Evolutionary conservation across 2,797 vertebrate species (phyloP).

Genomic region (Cuculus canorus): DNA sequence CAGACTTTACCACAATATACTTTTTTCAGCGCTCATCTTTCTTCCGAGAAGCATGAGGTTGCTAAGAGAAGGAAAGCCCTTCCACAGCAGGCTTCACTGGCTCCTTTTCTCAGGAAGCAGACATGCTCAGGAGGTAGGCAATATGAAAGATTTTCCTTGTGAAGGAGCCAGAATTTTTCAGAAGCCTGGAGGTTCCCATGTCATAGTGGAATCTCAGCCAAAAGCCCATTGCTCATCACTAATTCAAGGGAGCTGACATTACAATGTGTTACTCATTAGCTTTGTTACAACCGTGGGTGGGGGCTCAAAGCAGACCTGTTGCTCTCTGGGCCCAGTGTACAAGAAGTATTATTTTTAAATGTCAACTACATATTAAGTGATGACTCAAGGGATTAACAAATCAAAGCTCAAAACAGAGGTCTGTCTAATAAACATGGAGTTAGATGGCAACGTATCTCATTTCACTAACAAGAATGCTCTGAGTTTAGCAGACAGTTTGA

Average conservation of each 20-base stretch:
- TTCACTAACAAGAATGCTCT: not conserved
- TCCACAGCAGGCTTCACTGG: not conserved
- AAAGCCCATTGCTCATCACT: constrained; percentile 28
- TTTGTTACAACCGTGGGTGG: not conserved
- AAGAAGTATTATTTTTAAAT: constrained; percentile 49
- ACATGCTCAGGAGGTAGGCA: not conserved
- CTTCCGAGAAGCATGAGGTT: not conserved
- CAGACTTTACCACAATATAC: not conserved
- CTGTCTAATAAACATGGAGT: not conserved
- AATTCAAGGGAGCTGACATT: constrained; percentile 31
- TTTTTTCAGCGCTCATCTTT: not conserved
- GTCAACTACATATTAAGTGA: not conserved
- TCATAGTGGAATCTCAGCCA: not conserved
- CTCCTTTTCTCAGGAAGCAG: not conserved
- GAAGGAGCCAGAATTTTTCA: not conserved
- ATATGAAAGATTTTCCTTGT: not conserved
- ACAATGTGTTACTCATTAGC: not conserved
- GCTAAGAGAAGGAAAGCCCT: not conserved
- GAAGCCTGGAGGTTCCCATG: constrained; percentile 32
- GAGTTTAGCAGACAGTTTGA: not conserved
- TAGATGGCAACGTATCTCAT: not conserved
- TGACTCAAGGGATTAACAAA: constrained; percentile 33
- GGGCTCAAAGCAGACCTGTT: not conserved
- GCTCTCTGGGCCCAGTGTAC: not conserved
- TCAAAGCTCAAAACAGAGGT: constrained; percentile 1